phyloP scores from a whole-genome alignment of 2,113 vertebrate species.

The Cebidichthys violaceus region DNA sequence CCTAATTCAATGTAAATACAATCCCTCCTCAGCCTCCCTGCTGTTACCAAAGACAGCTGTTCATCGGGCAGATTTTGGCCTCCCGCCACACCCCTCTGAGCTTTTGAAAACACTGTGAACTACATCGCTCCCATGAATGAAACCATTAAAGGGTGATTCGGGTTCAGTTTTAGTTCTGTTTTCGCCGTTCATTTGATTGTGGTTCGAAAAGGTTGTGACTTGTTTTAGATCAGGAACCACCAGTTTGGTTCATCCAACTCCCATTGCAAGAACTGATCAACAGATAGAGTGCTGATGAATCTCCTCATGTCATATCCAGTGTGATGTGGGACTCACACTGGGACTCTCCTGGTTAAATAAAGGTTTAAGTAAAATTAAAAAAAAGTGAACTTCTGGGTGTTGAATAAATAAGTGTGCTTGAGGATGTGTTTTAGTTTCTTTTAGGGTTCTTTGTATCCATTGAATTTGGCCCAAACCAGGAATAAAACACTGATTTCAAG shows the following conservation, averaged over 20 bases:
- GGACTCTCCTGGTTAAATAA: too few relatives aligned
- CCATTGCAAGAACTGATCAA: not conserved
- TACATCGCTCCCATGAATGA: conserved; percentile 39
- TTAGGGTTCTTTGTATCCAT: not conserved
- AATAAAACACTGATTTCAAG: not conserved
- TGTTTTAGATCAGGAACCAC: not conserved
- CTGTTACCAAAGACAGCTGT: conserved; percentile 75
- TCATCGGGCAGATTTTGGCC: conserved; percentile 48
- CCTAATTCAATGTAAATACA: conserved; percentile 71
- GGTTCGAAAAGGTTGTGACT: not conserved
- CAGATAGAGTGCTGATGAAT: not conserved
- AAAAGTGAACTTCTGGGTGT: not conserved
- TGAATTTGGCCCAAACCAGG: not conserved
- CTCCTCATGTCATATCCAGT: not conserved
- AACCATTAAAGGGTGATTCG: conserved; percentile 26
- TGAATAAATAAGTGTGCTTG: not conserved
- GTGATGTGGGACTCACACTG: too few relatives aligned
- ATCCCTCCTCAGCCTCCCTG: conserved; percentile 58
- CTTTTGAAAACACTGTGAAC: conserved; percentile 60
- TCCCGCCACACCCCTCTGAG: conserved; percentile 48
- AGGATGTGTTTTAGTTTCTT: not conserved
- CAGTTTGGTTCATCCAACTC: not conserved
- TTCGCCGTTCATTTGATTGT: not conserved
- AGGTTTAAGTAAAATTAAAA: too few relatives aligned
- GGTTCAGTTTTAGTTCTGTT: conserved; percentile 3